A percentile compares a stretch with the other conserved stretches of the same genome.
phyloP scores from a whole-genome alignment of 2,113 vertebrate species.

The Trematocara macrostoma region DNA sequence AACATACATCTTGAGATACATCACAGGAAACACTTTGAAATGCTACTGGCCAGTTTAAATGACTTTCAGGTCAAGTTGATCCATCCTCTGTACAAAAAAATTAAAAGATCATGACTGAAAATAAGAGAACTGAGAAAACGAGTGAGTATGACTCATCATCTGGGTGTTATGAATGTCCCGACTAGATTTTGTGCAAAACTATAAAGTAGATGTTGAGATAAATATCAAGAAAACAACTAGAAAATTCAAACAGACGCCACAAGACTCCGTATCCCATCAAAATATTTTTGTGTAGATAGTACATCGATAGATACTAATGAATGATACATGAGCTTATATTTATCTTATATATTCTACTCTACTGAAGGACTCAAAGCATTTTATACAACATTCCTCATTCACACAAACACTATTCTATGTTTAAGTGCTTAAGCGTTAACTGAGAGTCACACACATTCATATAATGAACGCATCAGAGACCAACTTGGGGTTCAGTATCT shows the following conservation, averaged over 20 bases:
- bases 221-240: not conserved
- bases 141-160: not conserved
- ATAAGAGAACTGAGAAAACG: not conserved
- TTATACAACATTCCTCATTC: not conserved
- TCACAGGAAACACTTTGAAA: not conserved
- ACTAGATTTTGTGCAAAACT: not conserved
- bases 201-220: not conserved
- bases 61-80: not conserved
- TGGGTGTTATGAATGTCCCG: not conserved
- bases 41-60: not conserved
- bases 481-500: not conserved
- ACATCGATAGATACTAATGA: not conserved
- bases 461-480: not conserved
- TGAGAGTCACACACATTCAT: not conserved
- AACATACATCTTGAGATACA: not conserved
- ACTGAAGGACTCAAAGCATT: not conserved
- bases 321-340: not conserved
- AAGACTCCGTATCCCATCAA: not conserved
- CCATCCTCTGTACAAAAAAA: not conserved
- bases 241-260: not conserved
- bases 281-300: not conserved
- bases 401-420: not conserved
- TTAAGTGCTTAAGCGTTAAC: not conserved
- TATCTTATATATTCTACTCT: not conserved
- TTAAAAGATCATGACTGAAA: not conserved